Evolutionary conservation across 1,140 invertebrate genomes (phyloP).

Genomic region (Papilio dardanus): DNA sequence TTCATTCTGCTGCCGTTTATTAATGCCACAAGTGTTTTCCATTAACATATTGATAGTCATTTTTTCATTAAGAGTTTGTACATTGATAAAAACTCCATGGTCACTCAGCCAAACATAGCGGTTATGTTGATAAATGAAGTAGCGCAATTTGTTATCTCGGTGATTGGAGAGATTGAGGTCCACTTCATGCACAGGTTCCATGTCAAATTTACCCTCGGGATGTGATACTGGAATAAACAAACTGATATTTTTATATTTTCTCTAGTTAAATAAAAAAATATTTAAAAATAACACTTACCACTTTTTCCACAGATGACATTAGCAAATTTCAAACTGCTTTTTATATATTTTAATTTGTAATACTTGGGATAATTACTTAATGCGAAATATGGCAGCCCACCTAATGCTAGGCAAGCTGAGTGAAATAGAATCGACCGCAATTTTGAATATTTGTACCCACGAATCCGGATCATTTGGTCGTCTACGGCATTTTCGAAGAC

Average conservation of each 20-base stretch:
- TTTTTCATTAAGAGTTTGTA: slow-evolving; percentile 80
- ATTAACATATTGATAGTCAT: slow-evolving; percentile 78
- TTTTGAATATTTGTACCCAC: slow-evolving; percentile 75
- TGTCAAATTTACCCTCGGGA: slow-evolving; percentile 70
- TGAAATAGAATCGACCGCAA: slow-evolving; percentile 75
- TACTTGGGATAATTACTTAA: slow-evolving; percentile 80
- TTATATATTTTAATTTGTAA: slow-evolving; percentile 77
- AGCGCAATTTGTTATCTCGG: slow-evolving; percentile 74
- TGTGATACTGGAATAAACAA: slow-evolving; percentile 74
- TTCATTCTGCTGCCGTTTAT: slow-evolving; percentile 81
- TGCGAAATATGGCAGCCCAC: slow-evolving; percentile 81
- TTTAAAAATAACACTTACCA: slow-evolving; percentile 64
- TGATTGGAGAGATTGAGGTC: slow-evolving; percentile 77
- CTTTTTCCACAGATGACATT: slow-evolving; percentile 81
- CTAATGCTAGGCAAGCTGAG: slow-evolving; percentile 70
- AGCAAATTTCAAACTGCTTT: slow-evolving; percentile 81
- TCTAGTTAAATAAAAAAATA: background rate
- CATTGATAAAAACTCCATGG: slow-evolving; percentile 76
- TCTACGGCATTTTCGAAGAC: slow-evolving; percentile 74
- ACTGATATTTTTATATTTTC: background rate
- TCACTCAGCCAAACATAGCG: slow-evolving; percentile 82
- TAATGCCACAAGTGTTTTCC: slow-evolving; percentile 80
- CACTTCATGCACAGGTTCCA: slow-evolving; percentile 70
- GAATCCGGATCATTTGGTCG: slow-evolving; percentile 78
- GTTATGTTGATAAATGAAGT: slow-evolving; percentile 82